A percentile compares a stretch with the other conserved stretches of the same genome.
These are phyloP conservation scores for Pangasius mekongensis DNA, from an alignment of 2,797 vertebrate genomes.

Conservation along the genomic window DNA sequence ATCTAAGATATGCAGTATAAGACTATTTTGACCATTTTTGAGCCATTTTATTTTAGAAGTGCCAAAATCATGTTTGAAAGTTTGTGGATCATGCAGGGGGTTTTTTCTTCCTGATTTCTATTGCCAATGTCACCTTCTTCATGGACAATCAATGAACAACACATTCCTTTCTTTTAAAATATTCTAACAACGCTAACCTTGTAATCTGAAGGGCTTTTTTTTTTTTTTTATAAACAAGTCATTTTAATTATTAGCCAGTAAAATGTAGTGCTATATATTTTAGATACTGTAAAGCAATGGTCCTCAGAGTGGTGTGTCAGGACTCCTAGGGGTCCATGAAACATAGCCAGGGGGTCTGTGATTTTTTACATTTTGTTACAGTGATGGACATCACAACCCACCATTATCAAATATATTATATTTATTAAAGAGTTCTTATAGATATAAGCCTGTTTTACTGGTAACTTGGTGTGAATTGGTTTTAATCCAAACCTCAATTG, in stretches of 20 bases:
- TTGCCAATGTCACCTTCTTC: background rate
- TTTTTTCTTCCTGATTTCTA: background rate
- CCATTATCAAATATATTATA: background rate
- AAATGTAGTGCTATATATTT: background rate
- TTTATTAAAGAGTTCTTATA: background rate
- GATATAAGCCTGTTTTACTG: background rate
- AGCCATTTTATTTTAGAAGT: background rate
- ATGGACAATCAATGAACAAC: background rate
- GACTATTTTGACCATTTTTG: background rate
- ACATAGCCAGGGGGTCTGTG: background rate
- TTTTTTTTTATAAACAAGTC: background rate
- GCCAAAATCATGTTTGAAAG: background rate
- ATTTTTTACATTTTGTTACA: background rate
- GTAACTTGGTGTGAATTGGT: background rate
- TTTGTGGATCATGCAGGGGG: background rate
- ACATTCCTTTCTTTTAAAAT: background rate
- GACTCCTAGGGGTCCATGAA: background rate
- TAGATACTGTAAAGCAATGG: background rate
- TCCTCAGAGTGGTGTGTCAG: background rate
- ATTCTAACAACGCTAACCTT: background rate
- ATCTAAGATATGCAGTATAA: background rate
- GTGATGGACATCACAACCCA: background rate
- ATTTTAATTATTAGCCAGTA: background rate
- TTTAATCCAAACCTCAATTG: background rate
- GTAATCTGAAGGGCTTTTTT: background rate